A percentile compares a stretch with the other conserved stretches of the same genome.
These are phyloP conservation scores for Etia nguti DNA, from an alignment of 2,113 vertebrate genomes.

Conservation along the genomic window DNA sequence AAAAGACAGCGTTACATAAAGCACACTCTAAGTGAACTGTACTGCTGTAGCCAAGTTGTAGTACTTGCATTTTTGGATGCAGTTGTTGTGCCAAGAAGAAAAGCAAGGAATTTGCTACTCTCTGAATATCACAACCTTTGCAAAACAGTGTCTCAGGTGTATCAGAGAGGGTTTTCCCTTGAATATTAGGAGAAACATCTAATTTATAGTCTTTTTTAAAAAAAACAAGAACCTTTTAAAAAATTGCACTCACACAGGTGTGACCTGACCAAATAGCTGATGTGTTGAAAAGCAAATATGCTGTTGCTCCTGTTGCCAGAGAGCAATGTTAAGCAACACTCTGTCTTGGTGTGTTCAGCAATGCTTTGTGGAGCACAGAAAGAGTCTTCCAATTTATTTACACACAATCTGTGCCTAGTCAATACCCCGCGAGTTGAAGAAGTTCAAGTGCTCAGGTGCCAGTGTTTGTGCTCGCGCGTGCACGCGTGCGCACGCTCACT, in stretches of 20 bases:
- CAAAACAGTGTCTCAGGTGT: not conserved
- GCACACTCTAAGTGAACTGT: not conserved
- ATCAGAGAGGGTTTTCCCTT: not conserved
- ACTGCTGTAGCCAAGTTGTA: not conserved
- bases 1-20: not conserved
- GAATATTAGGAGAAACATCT: not conserved
- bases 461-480: not conserved
- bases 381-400: not conserved
- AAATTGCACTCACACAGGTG: not conserved
- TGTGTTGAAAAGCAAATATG: constrained; percentile 19
- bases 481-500: not conserved
- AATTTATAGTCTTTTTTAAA: not conserved
- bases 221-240: not conserved
- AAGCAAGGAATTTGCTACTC: not conserved
- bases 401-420: not conserved
- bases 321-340: not conserved
- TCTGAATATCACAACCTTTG: not conserved
- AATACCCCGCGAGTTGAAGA: not conserved
- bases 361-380: not conserved
- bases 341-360: not conserved
- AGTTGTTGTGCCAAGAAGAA: not conserved
- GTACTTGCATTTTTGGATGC: not conserved
- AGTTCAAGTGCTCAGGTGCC: constrained; percentile 16
- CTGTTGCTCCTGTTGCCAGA: not conserved
- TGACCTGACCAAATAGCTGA: constrained; percentile 1